Percentiles rank a stretch among this genome's conserved stretches.
Evolutionary conservation across 1,140 invertebrate genomes (phyloP).

Genomic region (Scaptomyza pallida): DNA sequence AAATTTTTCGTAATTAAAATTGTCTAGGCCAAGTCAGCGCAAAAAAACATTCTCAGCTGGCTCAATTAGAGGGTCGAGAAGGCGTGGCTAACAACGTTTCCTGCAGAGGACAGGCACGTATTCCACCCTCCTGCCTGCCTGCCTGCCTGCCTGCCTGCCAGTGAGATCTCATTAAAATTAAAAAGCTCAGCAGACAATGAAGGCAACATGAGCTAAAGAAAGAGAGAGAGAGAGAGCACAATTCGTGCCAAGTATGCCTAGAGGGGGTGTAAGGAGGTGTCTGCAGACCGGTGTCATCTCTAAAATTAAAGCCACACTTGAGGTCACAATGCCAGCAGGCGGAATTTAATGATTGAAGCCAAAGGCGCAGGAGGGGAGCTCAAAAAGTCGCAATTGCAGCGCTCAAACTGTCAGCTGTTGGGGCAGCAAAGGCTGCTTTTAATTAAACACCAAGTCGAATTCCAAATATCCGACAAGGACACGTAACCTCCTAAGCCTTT

Average conservation of each 20-base stretch:
- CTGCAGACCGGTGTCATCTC: slow-evolving; percentile 10
- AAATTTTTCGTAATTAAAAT: slow-evolving; percentile 75
- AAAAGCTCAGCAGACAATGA: slow-evolving; percentile 59
- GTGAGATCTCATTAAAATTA: slow-evolving; percentile 81
- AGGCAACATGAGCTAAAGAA: neutral
- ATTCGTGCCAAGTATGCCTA: slow-evolving; percentile 48
- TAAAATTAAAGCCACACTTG: slow-evolving; percentile 62
- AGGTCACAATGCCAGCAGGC: slow-evolving; percentile 43
- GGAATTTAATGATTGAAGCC: slow-evolving; percentile 72
- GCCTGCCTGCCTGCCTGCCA: slow-evolving; percentile 43
- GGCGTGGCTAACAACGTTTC: slow-evolving; percentile 59
- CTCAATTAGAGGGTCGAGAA: slow-evolving; percentile 71
- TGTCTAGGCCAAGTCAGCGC: slow-evolving; percentile 56
- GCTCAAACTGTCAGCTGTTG: slow-evolving; percentile 25
- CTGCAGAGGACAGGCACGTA: slow-evolving; percentile 54
- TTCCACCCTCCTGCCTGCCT: too few relatives aligned
- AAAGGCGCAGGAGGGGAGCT: neutral
- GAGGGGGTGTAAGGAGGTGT: too few relatives aligned
- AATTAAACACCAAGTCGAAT: slow-evolving; percentile 66
- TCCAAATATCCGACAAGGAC: slow-evolving; percentile 11
- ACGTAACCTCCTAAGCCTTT: neutral
- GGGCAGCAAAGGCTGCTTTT: slow-evolving; percentile 24
- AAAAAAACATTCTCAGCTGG: slow-evolving; percentile 68
- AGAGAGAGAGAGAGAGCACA: neutral
- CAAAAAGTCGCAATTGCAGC: slow-evolving; percentile 23